Evolutionary conservation across 2,888 invertebrate species (phyloP).

Genomic region (Trachelus troglodyta): DNA sequence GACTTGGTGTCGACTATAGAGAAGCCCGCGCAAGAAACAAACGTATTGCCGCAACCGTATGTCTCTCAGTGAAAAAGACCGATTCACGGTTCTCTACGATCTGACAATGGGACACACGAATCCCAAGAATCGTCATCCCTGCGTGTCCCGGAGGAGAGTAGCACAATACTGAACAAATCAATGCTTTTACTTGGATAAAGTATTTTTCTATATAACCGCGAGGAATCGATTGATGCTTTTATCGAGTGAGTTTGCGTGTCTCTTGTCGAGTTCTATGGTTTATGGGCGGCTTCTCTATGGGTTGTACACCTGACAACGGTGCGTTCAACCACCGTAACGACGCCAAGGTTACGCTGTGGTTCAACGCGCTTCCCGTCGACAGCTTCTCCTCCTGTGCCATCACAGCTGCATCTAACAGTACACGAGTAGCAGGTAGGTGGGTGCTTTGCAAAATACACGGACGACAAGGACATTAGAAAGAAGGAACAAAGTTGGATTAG

Average conservation of each 20-base stretch:
- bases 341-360: conserved; percentile 59
- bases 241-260: not conserved
- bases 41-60: conserved; percentile 29
- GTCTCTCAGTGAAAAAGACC: not conserved
- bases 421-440: not conserved
- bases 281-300: conserved; percentile 25
- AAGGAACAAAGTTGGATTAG: not conserved
- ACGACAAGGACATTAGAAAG: not conserved
- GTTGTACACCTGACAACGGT: conserved; percentile 57
- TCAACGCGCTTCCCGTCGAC: conserved; percentile 59
- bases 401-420: conserved; percentile 9
- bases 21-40: conserved; percentile 35
- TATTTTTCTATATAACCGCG: not conserved
- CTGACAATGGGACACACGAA: not conserved
- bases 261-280: conserved; percentile 7
- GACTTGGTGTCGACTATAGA: conserved; percentile 26
- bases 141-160: not conserved
- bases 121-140: not conserved
- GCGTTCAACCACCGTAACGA: conserved; percentile 59
- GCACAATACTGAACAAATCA: not conserved
- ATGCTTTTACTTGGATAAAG: not conserved
- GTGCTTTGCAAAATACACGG: not conserved
- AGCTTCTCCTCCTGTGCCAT: conserved; percentile 33
- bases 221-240: not conserved
- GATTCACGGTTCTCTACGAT: not conserved